Evolutionary conservation across 2,113 vertebrate species (phyloP), one percentile per base, ranked within the genome.

Genomic region (Calypte anna): DNA sequence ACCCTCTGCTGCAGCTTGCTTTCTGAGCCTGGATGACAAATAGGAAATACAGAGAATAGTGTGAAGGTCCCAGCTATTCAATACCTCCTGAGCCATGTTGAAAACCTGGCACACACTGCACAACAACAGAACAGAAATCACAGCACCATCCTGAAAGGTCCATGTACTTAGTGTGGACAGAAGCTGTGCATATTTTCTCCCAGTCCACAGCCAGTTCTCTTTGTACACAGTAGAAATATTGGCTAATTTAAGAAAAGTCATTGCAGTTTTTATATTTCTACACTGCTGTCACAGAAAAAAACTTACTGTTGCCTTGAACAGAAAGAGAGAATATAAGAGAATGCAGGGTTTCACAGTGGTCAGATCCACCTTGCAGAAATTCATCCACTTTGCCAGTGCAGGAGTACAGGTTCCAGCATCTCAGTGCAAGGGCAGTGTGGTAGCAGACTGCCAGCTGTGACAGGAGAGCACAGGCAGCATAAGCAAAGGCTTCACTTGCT

Each of bases 261-360:
- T 24, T 46, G 21, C 28, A 20, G 62, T 44, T 63, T 36, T 20
- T 40, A 9, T 3, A 3, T 59, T 59, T 44, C 48, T 55, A 54
- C 68, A 6, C 22, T 84, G 30, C 50, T 57, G 40, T 40, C 46
- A 61, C 53, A 55, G 61, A 59, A 67, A 78, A 78, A 55, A 22
- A 4, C 57, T 16, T 76, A 17, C 25, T 30, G 8, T 62, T 74
- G 63, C 75, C 75, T 82, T 46, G 59, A 66, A 82, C 79, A 83
- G 91, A 59, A 53, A 23, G 21, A 62, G 19, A 10, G 12, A 43
- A 3, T 12, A 6, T 18, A 61, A 44, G 55, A 58, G 36, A 2
- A 0, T 30, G 27, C 22, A 1, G 25, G 22, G 24, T 44, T 84
- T 86, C 0, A 0, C 72, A 0, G 9, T 24, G 80, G 75, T 79